Base-by-base conservation (phyloP, 2,797 vertebrate species). In the Acrocephalus scirpaceus region DNA sequence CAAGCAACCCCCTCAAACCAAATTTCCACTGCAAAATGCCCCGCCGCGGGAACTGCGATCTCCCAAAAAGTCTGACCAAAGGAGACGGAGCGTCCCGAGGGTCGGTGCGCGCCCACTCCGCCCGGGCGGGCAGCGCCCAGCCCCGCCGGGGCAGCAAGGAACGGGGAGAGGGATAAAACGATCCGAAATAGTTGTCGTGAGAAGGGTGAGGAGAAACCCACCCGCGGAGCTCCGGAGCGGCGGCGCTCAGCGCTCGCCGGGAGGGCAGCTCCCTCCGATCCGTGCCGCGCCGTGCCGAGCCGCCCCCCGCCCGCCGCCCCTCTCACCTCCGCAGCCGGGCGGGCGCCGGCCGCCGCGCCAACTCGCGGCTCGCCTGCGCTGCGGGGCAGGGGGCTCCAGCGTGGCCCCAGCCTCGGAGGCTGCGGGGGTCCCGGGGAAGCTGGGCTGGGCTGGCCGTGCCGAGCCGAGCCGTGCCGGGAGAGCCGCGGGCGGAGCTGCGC, bases 401-500 rank as follows among this genome's bases (percentile, higher is more conserved):
- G 89, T 67, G 80, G 92, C 80, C 85, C 92, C 95, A 93, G 95
- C 94, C 95, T 86, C 88, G 25, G 87, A 86, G 79, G 85, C 81
- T 88, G 45, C 77, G 70, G 64, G 69, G n/a, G 54, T 84, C 69
- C 69, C 51, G 51, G 30, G 30, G 30, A 71, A 54, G 38, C 51
- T 20, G 69, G 30, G 69, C 51, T 70, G 67, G 67, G 67, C 67
- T 70, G 50, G 50, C 67, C 50, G 67, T 18, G 50, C 66, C 47
- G 66, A 7, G 47, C 47, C 65, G 65, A 4, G 53, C 53, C 51
- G 51, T 54, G 29, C 50, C 67, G 67, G 29, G 67, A 70, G 67
- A 71, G 98, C 95, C 97, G 88, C 94, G 25, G 95, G 97, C 93
- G 93, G 97, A 96, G 97, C 93, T 96, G 97, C 97, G 97, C 93